phyloP scores from a whole-genome alignment of 2,888 invertebrate species.

The Heliconius sara region DNA sequence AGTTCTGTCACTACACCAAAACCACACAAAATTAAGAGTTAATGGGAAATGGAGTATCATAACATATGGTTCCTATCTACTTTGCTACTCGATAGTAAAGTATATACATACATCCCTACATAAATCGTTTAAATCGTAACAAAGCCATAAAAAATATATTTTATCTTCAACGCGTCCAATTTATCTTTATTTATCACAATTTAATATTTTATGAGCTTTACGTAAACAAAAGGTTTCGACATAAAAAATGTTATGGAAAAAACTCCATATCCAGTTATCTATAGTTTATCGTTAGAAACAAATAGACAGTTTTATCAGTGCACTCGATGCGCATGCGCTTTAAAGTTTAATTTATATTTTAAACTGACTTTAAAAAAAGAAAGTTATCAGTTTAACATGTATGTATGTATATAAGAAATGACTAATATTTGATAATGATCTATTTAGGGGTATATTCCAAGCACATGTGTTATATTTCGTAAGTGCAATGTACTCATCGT shows the following conservation, averaged over 20 bases:
- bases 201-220: slow-evolving; percentile 12
- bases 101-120: neutral
- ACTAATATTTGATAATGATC: too few relatives aligned
- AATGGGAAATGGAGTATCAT: too few relatives aligned
- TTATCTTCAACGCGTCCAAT: slow-evolving; percentile 19
- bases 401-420: neutral
- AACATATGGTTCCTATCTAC: too few relatives aligned
- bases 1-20: too few relatives aligned
- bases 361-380: neutral
- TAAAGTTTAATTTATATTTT: neutral
- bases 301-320: slow-evolving; percentile 22
- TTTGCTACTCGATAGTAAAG: too few relatives aligned
- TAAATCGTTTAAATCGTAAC: neutral
- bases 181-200: slow-evolving; percentile 27
- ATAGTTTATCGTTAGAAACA: slow-evolving; percentile 43
- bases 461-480: too few relatives aligned
- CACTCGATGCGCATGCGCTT: slow-evolving; percentile 10
- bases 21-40: too few relatives aligned
- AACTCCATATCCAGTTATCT: slow-evolving; percentile 33
- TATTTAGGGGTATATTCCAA: too few relatives aligned
- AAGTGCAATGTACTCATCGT: too few relatives aligned
- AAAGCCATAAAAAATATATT: neutral
- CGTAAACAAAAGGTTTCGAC: slow-evolving; percentile 38
- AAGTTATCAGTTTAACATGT: neutral
- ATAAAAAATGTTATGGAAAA: slow-evolving; percentile 43